Evolutionary conservation across 2,797 vertebrate genomes (phyloP), one percentile per base, ranked within the genome.

Genomic region (Fistularia commersonii): DNA sequence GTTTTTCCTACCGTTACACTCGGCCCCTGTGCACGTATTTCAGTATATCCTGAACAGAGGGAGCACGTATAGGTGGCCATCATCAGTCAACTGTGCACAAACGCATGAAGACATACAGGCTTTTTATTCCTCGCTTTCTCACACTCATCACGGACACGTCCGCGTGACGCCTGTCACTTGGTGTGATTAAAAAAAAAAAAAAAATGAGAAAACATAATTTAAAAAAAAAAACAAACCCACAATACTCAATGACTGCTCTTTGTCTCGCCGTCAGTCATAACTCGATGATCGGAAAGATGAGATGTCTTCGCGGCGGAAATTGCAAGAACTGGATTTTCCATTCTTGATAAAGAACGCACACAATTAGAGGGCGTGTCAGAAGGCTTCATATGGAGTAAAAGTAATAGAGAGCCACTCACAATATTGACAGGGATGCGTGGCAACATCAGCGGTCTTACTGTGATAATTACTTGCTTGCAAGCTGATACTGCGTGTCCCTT

Each of bases 261-360:
- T 89, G 82, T 82, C 87, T 85, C 67, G 63, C 60, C 72, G 79
- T 84, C 84, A 89, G 81, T 89, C 87, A 86, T 66, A 74, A 82
- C 79, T 80, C 77, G 64, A 87, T 85, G 76, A 86, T 82, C 55
- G 79, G 13, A 79, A 79, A 77, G 85, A 77, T 41, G 54, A 80
- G 69, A 79, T 75, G 74, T 82, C 80, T 85, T 75, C 72, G 61
- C 69, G 62, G 64, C 66, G 67, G 76, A 87, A 87, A 89, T 87
- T 52, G 80, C 72, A 49, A 72, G 69, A 64, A 84, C 83, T 65
- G 42, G 65, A 77, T 80, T 84, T 77, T 61, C 57, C 68, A 60
- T 66, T 83, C 77, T 76, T 72, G 65, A 84, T 80, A 72, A 84
- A 83, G 77, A 72, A 80, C 74, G 40, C 57, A 64, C 51, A 48